Percentiles rank a stretch among this genome's conserved stretches.
phyloP scores from a whole-genome alignment of 2,888 invertebrate species.

The Machimus rusticus region DNA sequence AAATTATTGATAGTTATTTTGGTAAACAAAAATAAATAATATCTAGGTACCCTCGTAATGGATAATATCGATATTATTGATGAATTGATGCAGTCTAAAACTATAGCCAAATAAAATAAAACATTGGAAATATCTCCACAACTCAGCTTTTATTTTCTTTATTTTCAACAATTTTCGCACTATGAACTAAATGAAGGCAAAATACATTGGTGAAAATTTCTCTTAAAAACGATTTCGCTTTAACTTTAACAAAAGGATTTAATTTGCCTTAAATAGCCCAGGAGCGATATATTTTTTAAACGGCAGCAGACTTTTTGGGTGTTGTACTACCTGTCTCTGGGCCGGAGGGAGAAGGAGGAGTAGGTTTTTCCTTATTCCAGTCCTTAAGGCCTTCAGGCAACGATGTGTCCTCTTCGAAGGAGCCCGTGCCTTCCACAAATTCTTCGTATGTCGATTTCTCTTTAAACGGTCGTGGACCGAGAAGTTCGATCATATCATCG shows the following conservation, averaged over 20 bases:
- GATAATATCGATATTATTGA: too few relatives aligned
- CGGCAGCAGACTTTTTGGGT: slow-evolving; percentile 37
- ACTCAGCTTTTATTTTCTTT: not conserved
- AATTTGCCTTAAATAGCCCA: not conserved
- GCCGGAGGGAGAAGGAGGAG: not conserved
- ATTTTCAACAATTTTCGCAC: not conserved
- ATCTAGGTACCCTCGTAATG: too few relatives aligned
- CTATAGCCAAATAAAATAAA: not conserved
- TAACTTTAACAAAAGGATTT: not conserved
- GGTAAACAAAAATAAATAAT: too few relatives aligned
- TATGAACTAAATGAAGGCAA: not conserved
- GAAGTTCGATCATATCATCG: slow-evolving; percentile 96
- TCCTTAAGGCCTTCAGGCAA: slow-evolving; percentile 94
- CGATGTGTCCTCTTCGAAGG: slow-evolving; percentile 94
- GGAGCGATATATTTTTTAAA: not conserved
- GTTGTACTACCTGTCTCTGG: slow-evolving; percentile 47
- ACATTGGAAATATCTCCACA: not conserved
- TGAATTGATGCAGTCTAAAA: too few relatives aligned
- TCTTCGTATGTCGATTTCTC: slow-evolving; percentile 99
- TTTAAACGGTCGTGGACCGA: slow-evolving; percentile 93
- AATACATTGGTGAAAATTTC: not conserved
- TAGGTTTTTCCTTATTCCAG: slow-evolving; percentile 80
- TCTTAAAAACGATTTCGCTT: not conserved
- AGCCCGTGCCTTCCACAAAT: slow-evolving; percentile 98
- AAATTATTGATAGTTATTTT: too few relatives aligned